Conservation (phyloP, 2,797 vertebrate species). For the Lophura swinhoii region DNA sequence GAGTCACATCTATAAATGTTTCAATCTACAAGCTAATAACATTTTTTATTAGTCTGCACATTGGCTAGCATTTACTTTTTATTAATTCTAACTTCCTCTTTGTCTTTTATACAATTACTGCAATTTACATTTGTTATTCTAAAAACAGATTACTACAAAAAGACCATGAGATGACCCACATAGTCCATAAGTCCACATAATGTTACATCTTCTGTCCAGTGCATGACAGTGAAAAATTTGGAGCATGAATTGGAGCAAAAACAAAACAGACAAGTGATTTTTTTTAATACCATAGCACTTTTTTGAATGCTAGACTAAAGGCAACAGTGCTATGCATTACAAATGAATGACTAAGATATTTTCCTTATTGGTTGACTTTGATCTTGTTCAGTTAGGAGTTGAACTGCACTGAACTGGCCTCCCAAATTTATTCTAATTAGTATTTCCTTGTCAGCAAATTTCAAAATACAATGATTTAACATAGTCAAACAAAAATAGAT, state of each 20-base stretch:
- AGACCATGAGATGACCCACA: background rate
- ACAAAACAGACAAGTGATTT: background rate
- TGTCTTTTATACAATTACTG: background rate
- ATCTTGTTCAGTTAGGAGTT: background rate
- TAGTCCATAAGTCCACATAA: fast-evolving
- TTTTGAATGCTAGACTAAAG: background rate
- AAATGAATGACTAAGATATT: background rate
- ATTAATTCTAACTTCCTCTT: background rate
- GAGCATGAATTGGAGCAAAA: background rate
- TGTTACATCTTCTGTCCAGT: background rate
- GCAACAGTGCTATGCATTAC: background rate
- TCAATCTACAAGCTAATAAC: background rate
- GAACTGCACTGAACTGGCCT: background rate
- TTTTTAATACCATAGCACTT: background rate
- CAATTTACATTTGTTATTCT: background rate
- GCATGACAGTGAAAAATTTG: background rate
- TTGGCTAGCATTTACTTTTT: background rate
- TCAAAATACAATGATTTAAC: background rate
- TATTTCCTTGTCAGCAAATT: background rate
- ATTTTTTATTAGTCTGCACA: background rate
- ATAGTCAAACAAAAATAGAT: background rate
- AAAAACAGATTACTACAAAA: background rate
- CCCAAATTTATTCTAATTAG: background rate
- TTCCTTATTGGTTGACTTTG: background rate
- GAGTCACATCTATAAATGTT: background rate